A percentile compares a stretch with the other conserved stretches of the same genome.
Conservation (phyloP, 2,113 vertebrate species). For the Phyllopteryx taeniolatus region DNA sequence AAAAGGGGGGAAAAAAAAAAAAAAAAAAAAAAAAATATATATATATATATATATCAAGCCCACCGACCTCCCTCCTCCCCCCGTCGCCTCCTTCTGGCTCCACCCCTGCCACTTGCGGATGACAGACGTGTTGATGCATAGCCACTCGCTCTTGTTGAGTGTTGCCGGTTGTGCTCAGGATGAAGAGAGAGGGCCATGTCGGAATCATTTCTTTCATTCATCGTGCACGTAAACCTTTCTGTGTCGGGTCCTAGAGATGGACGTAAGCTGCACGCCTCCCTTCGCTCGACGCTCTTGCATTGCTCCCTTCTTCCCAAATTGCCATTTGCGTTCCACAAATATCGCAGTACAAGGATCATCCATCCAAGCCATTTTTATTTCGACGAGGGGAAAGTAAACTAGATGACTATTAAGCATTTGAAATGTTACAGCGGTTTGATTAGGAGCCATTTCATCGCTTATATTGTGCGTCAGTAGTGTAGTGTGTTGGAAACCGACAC, state of each 20-base stretch:
- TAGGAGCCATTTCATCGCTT: no score
- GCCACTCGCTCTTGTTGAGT: constrained; percentile 43
- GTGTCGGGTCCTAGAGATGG: not conserved
- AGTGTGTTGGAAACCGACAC: no score
- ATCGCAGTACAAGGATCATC: not conserved
- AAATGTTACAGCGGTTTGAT: no score
- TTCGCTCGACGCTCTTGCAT: constrained; percentile 8
- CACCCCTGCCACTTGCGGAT: constrained; percentile 38
- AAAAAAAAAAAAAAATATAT: not conserved
- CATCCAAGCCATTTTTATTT: not conserved
- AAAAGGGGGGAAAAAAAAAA: constrained; percentile 16
- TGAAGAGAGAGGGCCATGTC: constrained; percentile 20
- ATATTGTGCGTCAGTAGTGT: no score
- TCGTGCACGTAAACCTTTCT: not conserved
- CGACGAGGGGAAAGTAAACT: no score
- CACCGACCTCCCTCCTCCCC: constrained; percentile 8
- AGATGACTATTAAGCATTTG: no score
- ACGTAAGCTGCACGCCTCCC: not conserved
- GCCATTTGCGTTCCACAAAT: not conserved
- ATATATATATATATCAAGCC: not conserved
- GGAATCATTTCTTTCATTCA: constrained; percentile 4
- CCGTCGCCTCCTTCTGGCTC: constrained; percentile 7
- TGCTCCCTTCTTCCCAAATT: not conserved
- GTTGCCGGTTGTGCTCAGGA: constrained; percentile 40
- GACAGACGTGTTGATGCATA: constrained; percentile 40